Evolutionary conservation across 1,140 invertebrate species (phyloP).

Genomic region (Elymnias hypermnestra): DNA sequence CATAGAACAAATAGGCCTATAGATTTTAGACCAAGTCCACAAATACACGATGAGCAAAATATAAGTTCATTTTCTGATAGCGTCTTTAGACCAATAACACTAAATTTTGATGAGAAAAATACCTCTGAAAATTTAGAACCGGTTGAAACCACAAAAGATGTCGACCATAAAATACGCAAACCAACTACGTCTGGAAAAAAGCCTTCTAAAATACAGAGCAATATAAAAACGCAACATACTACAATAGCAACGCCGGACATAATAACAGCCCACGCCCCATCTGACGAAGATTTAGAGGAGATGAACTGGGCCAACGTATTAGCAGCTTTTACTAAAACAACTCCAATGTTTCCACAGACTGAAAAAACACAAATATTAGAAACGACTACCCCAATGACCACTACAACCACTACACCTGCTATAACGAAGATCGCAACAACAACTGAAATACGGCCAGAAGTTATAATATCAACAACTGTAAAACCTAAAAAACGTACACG

Average conservation of each 20-base stretch:
- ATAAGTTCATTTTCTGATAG: constrained; percentile 44
- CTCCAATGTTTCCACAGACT: constrained; percentile 36
- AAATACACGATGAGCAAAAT: constrained; percentile 47
- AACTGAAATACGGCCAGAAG: constrained; percentile 28
- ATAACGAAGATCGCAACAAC: constrained; percentile 24
- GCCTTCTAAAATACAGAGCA: constrained; percentile 47
- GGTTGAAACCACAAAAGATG: constrained; percentile 26
- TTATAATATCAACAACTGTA: constrained; percentile 36
- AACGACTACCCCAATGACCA: constrained; percentile 30
- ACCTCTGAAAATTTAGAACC: constrained; percentile 25
- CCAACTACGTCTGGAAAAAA: constrained; percentile 31
- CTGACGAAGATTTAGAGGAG: constrained; percentile 29
- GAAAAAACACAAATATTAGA: constrained; percentile 14
- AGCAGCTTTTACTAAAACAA: constrained; percentile 55
- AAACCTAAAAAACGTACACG: constrained; percentile 57
- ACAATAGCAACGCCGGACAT: constrained; percentile 52
- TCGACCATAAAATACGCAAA: constrained; percentile 37
- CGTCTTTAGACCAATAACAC: constrained; percentile 57
- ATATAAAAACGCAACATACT: constrained; percentile 31
- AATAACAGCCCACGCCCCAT: constrained; percentile 40
- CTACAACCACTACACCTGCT: constrained; percentile 21
- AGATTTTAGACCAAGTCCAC: constrained; percentile 65
- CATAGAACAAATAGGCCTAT: constrained; percentile 34
- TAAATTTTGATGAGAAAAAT: constrained; percentile 32
- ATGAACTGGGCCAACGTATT: constrained; percentile 56